Evolutionary conservation across 2,113 vertebrate genomes (phyloP).

Genomic region (Hydrolagus affinis): DNA sequence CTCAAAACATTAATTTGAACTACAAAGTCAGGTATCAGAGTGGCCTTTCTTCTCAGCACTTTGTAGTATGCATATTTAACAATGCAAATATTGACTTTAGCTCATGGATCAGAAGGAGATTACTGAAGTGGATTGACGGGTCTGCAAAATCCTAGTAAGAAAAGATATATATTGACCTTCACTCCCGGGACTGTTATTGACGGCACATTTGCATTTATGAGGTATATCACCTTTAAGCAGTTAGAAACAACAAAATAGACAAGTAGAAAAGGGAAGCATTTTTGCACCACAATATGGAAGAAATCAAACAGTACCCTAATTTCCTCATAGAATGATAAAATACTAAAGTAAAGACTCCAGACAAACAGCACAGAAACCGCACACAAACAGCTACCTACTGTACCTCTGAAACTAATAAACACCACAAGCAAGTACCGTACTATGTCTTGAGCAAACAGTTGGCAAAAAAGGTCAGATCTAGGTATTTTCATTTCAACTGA

Average conservation of each 20-base stretch:
- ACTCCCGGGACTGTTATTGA: background rate
- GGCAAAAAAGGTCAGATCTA: background rate
- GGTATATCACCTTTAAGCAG: background rate
- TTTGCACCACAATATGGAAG: conserved; percentile 38
- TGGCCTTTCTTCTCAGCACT: conserved; percentile 48
- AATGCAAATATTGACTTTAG: conserved; percentile 73
- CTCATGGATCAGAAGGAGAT: background rate
- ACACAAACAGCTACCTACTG: background rate
- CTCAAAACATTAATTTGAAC: conserved; percentile 43
- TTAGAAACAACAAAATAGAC: conserved; percentile 43
- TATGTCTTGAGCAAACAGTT: background rate
- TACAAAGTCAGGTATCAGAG: conserved; percentile 47
- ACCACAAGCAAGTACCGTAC: background rate
- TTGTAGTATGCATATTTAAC: conserved; percentile 62
- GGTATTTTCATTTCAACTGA: background rate
- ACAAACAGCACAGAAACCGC: background rate
- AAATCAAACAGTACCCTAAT: conserved; percentile 43
- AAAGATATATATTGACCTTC: background rate
- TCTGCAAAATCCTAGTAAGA: background rate
- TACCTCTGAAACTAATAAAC: background rate
- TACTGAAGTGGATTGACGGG: background rate
- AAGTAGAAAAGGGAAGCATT: conserved; percentile 43
- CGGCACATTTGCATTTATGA: background rate
- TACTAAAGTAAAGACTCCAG: background rate
- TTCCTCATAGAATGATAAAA: background rate